These are phyloP conservation scores for Triplophysa tibetana DNA, from an alignment of 2,113 vertebrate species.

Conservation along the genomic window DNA sequence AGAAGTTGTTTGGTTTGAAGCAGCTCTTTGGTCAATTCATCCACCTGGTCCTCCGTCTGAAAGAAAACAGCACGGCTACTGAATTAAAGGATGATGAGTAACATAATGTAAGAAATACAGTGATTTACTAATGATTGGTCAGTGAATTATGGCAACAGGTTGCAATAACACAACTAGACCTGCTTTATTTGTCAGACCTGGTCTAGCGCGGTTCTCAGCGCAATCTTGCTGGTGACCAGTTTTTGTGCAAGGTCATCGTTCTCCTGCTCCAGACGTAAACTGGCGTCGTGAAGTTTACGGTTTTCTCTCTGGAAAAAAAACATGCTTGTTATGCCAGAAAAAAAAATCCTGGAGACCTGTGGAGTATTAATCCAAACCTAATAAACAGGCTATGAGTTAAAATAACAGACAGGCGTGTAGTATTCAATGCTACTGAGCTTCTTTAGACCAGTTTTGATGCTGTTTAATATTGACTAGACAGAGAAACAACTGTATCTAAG, in stretches of 20 bases:
- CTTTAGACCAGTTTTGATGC: background rate
- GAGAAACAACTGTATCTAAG: no score
- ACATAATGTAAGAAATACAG: no score
- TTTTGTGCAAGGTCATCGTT: slow-evolving; percentile 91
- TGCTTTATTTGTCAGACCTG: slow-evolving; percentile 73
- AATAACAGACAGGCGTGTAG: background rate
- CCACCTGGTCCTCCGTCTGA: slow-evolving; percentile 84
- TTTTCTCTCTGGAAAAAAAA: slow-evolving; percentile 83
- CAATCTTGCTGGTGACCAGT: slow-evolving; percentile 91
- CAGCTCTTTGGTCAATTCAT: slow-evolving; percentile 83
- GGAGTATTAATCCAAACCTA: no score
- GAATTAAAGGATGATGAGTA: background rate
- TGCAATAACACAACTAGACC: no score
- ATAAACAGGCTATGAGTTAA: no score
- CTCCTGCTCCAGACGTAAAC: slow-evolving; percentile 92
- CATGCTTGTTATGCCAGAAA: background rate
- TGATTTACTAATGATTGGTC: no score
- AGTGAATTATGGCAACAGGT: no score
- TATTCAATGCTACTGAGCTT: slow-evolving; percentile 24
- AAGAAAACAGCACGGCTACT: slow-evolving; percentile 3
- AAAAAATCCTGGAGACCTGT: no score
- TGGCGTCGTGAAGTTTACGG: slow-evolving; percentile 84
- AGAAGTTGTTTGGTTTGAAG: slow-evolving; percentile 80
- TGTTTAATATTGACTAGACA: background rate
- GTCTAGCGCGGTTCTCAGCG: slow-evolving; percentile 87